Conservation (phyloP, 2,113 vertebrate genomes). For the Phalacrocorax pelagicus region DNA sequence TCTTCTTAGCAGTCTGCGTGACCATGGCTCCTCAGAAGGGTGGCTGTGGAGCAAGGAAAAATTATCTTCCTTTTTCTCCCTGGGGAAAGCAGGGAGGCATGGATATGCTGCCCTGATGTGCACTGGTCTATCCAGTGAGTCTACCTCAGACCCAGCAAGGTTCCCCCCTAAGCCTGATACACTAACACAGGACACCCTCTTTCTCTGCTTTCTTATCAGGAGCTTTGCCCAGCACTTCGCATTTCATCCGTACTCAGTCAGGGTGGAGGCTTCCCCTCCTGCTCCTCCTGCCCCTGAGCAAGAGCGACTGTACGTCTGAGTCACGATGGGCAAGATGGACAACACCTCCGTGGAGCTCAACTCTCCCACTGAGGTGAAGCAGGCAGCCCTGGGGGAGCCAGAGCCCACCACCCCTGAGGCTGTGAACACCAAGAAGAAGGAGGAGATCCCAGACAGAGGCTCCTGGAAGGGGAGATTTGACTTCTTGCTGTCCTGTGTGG, state of each 20-base stretch:
- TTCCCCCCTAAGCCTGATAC: background rate
- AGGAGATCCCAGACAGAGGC: slow-evolving; percentile 81
- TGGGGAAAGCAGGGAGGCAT: background rate
- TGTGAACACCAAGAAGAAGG: slow-evolving; percentile 37
- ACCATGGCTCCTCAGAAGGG: background rate
- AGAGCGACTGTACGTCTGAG: background rate
- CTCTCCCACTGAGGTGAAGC: slow-evolving; percentile 79
- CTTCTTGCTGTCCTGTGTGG: slow-evolving; percentile 89
- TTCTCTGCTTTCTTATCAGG: slow-evolving; percentile 6
- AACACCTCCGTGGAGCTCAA: slow-evolving; percentile 79
- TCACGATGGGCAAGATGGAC: slow-evolving; percentile 83
- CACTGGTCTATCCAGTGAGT: background rate
- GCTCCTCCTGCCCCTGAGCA: background rate
- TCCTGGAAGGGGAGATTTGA: slow-evolving; percentile 92
- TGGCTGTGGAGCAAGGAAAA: background rate
- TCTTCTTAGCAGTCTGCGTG: background rate
- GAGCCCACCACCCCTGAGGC: background rate
- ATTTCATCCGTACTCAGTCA: rapidly evolving
- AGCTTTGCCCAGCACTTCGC: background rate
- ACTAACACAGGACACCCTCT: background rate
- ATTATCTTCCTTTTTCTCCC: background rate
- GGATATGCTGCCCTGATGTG: background rate
- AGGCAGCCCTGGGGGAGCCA: slow-evolving; percentile 77
- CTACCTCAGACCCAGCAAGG: background rate
- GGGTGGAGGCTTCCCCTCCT: background rate